Percentiles rank a stretch among this genome's conserved stretches.
Conservation (phyloP, 2,888 invertebrate genomes). For the Drosophila nr. perissopoda region DNA sequence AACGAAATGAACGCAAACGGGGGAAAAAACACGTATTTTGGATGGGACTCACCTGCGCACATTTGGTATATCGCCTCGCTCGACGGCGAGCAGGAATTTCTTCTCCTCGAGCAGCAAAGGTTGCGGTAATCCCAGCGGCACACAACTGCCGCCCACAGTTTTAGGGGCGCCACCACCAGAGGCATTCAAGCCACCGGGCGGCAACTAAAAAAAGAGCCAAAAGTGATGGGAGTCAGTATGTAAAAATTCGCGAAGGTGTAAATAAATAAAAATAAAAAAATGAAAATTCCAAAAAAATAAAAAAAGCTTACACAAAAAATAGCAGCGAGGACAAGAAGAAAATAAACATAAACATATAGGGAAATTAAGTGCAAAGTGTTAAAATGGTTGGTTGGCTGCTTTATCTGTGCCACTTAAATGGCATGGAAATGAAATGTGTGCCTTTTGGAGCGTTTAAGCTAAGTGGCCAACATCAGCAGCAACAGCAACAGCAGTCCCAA, state of each 20-base stretch:
- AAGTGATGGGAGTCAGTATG: conserved; percentile 29
- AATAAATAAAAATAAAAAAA: conserved; percentile 56
- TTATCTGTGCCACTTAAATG: conserved; percentile 59
- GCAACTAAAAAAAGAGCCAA: conserved; percentile 43
- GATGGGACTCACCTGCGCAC: conserved; percentile 89
- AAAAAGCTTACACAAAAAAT: neutral
- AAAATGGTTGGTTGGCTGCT: conserved; percentile 32
- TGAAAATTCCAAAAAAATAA: conserved; percentile 10
- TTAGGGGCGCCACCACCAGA: conserved; percentile 46
- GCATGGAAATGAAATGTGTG: conserved; percentile 61
- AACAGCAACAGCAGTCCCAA: neutral
- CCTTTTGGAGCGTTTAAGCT: conserved; percentile 54
- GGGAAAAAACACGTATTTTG: conserved; percentile 14
- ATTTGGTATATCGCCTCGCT: conserved; percentile 95
- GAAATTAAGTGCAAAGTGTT: conserved; percentile 76
- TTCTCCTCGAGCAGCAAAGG: conserved; percentile 93
- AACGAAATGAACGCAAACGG: neutral
- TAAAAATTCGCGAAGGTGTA: conserved; percentile 48
- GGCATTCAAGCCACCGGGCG: conserved; percentile 56
- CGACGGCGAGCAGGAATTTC: conserved; percentile 95
- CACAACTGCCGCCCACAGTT: conserved; percentile 83
- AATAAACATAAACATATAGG: conserved; percentile 66
- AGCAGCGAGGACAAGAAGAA: conserved; percentile 27
- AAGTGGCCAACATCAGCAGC: conserved; percentile 24
- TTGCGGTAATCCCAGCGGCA: conserved; percentile 89